Evolutionary conservation across 2,113 vertebrate species (phyloP).

Genomic region (Prunella himalayana): DNA sequence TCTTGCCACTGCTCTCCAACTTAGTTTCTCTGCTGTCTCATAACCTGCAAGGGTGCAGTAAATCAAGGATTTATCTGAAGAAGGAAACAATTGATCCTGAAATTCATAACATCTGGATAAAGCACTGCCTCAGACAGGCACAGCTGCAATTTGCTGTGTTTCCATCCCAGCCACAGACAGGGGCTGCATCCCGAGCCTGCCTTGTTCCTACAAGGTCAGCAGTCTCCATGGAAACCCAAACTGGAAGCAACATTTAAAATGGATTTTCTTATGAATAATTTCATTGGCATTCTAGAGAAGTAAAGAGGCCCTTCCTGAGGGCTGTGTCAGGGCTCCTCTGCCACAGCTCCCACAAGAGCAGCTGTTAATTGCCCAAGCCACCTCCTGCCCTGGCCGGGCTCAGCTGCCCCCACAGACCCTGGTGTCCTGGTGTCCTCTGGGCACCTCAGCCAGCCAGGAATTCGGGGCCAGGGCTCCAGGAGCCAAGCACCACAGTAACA

Average conservation of each 20-base stretch:
- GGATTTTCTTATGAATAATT: background rate
- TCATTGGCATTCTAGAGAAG: background rate
- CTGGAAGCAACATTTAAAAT: background rate
- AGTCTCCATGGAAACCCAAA: constrained; percentile 10
- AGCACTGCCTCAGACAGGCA: background rate
- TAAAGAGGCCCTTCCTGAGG: background rate
- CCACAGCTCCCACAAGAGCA: background rate
- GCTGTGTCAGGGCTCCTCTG: background rate
- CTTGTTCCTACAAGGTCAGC: background rate
- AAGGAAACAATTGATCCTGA: background rate
- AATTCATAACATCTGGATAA: background rate
- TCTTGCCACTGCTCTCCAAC: background rate
- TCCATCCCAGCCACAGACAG: background rate
- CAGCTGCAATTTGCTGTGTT: background rate
- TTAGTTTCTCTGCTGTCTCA: background rate
- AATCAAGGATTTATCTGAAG: background rate
- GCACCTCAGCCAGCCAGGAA: background rate
- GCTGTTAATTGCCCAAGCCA: background rate
- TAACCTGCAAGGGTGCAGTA: background rate
- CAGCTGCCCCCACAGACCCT: background rate
- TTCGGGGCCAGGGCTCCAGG: background rate
- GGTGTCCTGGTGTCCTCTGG: rapidly evolving
- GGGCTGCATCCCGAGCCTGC: background rate
- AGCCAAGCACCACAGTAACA: background rate
- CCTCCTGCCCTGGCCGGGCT: background rate